A percentile compares a stretch with the other conserved stretches of the same genome.
Evolutionary conservation across 1,140 invertebrate genomes (phyloP).

Genomic region (Holcopasites calliopsidis): DNA sequence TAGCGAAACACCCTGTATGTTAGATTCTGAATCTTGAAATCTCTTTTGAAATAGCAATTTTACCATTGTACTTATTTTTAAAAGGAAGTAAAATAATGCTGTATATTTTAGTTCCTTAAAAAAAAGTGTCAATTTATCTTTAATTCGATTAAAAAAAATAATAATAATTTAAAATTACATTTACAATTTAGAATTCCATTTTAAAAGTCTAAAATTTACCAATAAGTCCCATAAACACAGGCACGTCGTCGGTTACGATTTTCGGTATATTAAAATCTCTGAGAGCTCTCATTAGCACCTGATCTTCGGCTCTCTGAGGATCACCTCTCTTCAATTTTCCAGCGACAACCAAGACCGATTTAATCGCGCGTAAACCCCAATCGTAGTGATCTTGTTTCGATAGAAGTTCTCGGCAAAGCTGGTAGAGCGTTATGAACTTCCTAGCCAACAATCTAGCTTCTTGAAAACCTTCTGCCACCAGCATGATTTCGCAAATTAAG

Average conservation of each 20-base stretch:
- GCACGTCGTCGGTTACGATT: conserved; percentile 93
- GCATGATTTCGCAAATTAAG: conserved; percentile 95
- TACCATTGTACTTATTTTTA: no score
- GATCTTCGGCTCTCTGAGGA: conserved; percentile 85
- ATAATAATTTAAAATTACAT: no score
- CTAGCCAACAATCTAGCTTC: conserved; percentile 87
- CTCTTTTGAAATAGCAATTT: no score
- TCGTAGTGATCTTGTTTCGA: conserved; percentile 96
- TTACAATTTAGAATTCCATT: no score
- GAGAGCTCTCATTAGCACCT: conserved; percentile 90
- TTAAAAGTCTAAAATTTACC: conserved; percentile 75
- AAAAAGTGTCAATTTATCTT: no score
- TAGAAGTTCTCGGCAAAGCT: conserved; percentile 94
- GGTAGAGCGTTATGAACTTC: conserved; percentile 95
- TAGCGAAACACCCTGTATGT: no score
- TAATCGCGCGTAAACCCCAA: conserved; percentile 94
- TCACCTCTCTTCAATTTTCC: conserved; percentile 92
- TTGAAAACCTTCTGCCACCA: conserved; percentile 94
- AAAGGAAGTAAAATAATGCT: no score
- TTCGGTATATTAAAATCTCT: conserved; percentile 98
- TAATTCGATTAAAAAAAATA: no score
- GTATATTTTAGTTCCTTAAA: no score
- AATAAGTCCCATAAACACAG: conserved; percentile 94
- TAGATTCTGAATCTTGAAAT: no score
- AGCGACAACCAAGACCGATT: conserved; percentile 92